phyloP scores from a whole-genome alignment of 2,113 vertebrate species.

The Anoura caudifer region DNA sequence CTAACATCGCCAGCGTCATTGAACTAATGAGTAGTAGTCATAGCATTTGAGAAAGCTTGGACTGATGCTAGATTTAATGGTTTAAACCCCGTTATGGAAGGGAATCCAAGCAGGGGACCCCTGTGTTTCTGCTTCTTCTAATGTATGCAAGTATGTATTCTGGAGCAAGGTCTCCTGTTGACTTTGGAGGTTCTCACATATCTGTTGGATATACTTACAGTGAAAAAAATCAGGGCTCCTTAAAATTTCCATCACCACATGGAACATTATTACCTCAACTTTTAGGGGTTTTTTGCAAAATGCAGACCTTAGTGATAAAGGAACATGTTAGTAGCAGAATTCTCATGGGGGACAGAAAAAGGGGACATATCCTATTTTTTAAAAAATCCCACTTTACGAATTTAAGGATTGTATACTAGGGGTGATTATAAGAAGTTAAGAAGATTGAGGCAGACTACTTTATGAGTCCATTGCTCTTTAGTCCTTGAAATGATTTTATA shows the following conservation, averaged over 20 bases:
- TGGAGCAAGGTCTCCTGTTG: neutral
- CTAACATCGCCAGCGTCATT: neutral
- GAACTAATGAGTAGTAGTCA: neutral
- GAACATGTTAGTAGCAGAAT: neutral
- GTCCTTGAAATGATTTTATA: neutral
- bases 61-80: neutral
- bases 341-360: neutral
- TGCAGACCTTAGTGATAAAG: neutral
- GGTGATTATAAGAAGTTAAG: constrained; percentile 17
- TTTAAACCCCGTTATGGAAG: neutral
- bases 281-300: neutral
- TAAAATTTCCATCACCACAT: neutral
- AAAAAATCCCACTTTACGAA: neutral
- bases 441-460: neutral
- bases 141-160: neutral
- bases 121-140: neutral
- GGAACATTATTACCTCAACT: neutral
- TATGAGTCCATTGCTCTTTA: neutral
- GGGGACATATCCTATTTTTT: neutral
- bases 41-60: neutral
- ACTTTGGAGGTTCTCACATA: neutral
- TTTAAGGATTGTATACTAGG: neutral
- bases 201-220: neutral
- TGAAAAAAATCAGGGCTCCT: neutral
- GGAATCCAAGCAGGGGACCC: neutral